Evolutionary conservation across 2,113 vertebrate genomes (phyloP).

Genomic region (Erythrolamprus reginae): DNA sequence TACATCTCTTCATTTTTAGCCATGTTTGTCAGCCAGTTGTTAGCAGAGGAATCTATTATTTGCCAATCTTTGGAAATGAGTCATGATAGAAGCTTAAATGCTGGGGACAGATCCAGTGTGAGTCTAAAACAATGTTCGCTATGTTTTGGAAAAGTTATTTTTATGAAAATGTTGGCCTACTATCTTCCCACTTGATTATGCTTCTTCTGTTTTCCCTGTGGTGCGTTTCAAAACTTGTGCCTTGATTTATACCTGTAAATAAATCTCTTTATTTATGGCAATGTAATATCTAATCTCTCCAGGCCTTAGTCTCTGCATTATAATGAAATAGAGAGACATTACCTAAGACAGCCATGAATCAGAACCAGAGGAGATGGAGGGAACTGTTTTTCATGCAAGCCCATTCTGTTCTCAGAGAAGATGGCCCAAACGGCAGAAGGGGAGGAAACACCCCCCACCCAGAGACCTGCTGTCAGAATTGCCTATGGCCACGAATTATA

Average conservation of each 20-base stretch:
- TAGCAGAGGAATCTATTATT: conserved; percentile 62
- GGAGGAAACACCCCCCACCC: too few species aligned
- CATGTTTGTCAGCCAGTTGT: conserved; percentile 32
- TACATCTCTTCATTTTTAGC: conserved; percentile 21
- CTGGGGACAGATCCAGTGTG: conserved; percentile 47
- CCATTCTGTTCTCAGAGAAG: conserved; percentile 25
- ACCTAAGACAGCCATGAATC: conserved; percentile 69
- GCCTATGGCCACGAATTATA: conserved; percentile 4
- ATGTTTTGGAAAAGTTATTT: conserved; percentile 67
- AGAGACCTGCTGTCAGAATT: conserved; percentile 28
- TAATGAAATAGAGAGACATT: conserved; percentile 66
- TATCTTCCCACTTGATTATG: conserved; percentile 51
- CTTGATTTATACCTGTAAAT: conserved; percentile 69
- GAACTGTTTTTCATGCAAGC: conserved; percentile 54
- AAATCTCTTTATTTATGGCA: conserved; percentile 64
- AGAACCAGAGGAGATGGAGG: conserved; percentile 53
- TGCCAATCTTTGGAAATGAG: conserved; percentile 54
- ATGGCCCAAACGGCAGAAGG: conserved; percentile 43
- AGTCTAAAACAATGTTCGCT: conserved; percentile 62
- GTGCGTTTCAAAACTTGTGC: conserved; percentile 50
- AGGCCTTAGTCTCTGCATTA: conserved; percentile 56
- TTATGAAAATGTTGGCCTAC: conserved; percentile 62
- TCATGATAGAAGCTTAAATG: conserved; percentile 60
- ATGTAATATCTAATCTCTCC: conserved; percentile 56
- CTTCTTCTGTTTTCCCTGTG: conserved; percentile 55